Base-by-base conservation (phyloP, 2,797 vertebrate species). In the Bradypus variegatus region DNA sequence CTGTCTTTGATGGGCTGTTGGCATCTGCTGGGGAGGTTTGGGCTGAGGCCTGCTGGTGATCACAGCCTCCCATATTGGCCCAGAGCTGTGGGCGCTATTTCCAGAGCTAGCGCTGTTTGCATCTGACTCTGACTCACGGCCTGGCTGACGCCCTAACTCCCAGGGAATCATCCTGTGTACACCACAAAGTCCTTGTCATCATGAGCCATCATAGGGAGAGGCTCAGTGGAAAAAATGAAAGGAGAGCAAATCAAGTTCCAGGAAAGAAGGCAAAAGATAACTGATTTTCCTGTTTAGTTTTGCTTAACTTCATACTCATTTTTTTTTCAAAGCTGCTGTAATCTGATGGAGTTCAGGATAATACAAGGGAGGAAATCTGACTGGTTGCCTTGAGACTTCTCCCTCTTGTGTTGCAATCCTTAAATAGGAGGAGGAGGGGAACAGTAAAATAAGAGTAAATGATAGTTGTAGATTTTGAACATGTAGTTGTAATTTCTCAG, bases 401-500 rank as follows among this genome's bases (percentile, higher is more conserved):
- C 1, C 0, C 48, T 95, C 73, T 89, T 94, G 79, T 60, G 48
- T 87, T 91, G 90, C 79, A 72, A 89, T 83, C 83, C 36, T 90
- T 94, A 91, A 93, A 73, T 86, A 92, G 92, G 94, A 83, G 84
- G 69, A 53, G 21, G 27, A 65, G 15, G 60, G 58, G 7, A 55
- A 78, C 60, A 79, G 50, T 82, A 84, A 90, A 95, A 50, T 45
- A 48, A 33, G 45, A 36, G 13, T 15, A 70, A 69, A 91, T 91
- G 93, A 92, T 95, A 80, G 3, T 48, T 91, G 76, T 67, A 88
- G 78, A 41, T 96, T 90, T n/a, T 88, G 86, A 92, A 80, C 60
- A 45, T 77, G 18, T 48, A 64, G 31, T 94, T 64, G 31, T 0
- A 0, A n/a, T 92, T 95, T 94, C 65, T 85, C 0, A 0, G 31